phyloP scores from a whole-genome alignment of 2,797 vertebrate species.

The Erethizon dorsatum region DNA sequence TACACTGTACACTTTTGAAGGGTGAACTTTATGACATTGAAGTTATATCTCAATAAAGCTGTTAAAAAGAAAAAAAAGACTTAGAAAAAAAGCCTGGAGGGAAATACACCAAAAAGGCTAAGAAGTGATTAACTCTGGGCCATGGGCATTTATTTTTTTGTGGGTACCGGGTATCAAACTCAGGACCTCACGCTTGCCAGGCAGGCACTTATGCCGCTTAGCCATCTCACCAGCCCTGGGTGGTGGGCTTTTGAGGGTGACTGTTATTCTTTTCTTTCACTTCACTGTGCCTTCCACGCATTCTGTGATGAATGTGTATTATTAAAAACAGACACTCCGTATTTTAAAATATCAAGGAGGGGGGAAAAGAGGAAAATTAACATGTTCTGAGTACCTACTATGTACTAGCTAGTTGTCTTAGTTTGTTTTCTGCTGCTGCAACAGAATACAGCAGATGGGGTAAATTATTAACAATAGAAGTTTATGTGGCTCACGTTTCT shows the following conservation, averaged over 20 bases:
- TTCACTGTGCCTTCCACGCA: neutral
- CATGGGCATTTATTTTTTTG: neutral
- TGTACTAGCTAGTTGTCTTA: neutral
- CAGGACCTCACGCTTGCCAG: too few relatives aligned
- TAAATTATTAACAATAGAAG: neutral
- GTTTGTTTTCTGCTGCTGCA: neutral
- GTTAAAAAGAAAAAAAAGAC: neutral
- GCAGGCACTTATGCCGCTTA: too few relatives aligned
- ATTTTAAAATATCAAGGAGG: constrained; percentile 32
- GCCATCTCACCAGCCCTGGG: too few relatives aligned
- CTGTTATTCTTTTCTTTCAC: neutral
- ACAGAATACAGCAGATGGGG: neutral
- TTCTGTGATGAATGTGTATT: neutral
- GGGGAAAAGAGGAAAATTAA: neutral
- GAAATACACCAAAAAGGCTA: neutral
- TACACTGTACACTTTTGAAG: neutral
- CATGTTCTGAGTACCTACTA: neutral
- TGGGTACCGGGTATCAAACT: too few relatives aligned
- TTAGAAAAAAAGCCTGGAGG: neutral
- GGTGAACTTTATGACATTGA: neutral
- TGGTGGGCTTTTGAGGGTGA: neutral
- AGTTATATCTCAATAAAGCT: neutral
- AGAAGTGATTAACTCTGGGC: neutral
- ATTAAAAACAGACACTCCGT: neutral
- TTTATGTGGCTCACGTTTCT: neutral